These are phyloP conservation scores for Manduca sexta DNA, from an alignment of 1,140 invertebrate species.

Conservation along the genomic window DNA sequence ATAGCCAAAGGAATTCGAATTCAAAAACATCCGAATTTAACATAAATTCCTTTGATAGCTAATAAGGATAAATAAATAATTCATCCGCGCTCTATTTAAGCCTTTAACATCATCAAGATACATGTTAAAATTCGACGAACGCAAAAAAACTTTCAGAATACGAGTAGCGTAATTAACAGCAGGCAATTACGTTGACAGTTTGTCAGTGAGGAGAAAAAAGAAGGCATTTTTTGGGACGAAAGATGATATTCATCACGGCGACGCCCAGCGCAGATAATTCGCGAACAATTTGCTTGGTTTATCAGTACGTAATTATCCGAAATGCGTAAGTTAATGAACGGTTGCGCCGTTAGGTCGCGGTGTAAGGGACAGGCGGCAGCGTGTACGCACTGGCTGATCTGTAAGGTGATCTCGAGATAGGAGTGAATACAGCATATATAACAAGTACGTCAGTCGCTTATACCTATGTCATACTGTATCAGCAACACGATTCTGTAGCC, in stretches of 20 bases:
- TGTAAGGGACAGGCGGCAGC: constrained; percentile 16
- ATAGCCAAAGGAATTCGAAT: too few species aligned
- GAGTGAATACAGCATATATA: too few species aligned
- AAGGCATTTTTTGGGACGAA: constrained; percentile 29
- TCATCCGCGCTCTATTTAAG: too few species aligned
- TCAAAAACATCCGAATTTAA: not conserved
- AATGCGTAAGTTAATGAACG: constrained; percentile 57
- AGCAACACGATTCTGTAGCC: too few species aligned
- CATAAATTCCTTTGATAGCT: too few species aligned
- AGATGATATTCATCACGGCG: constrained; percentile 49
- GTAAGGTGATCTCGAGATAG: too few species aligned
- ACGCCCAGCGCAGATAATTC: constrained; percentile 40
- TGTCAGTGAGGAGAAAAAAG: constrained; percentile 13
- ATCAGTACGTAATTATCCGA: constrained; percentile 66
- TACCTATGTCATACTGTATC: too few species aligned
- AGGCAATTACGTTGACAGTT: constrained; percentile 29
- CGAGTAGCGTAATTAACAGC: constrained; percentile 19
- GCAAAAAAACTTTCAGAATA: constrained; percentile 15
- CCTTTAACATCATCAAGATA: not conserved
- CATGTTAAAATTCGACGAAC: not conserved
- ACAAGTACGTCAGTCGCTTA: too few species aligned
- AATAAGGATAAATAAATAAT: too few species aligned
- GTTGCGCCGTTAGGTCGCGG: constrained; percentile 31
- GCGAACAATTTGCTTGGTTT: constrained; percentile 61
- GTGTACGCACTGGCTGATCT: too few species aligned